phyloP scores from a whole-genome alignment of 1,140 invertebrate species.

The Coenobita brevimanus region DNA sequence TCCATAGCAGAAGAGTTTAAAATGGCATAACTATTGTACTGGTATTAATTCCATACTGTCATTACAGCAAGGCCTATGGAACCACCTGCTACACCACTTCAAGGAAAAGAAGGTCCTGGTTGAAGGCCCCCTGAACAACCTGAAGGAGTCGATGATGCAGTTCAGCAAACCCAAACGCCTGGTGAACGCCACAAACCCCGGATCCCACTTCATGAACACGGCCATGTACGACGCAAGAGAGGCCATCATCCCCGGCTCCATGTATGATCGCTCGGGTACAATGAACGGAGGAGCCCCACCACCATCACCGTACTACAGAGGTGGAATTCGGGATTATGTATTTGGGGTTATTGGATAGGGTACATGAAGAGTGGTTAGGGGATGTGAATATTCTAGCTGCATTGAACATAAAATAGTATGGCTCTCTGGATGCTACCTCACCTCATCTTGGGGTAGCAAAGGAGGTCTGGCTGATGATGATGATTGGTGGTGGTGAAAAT shows the following conservation, averaged over 20 bases:
- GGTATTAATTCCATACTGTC: conserved; percentile 53
- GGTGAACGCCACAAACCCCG: conserved; percentile 94
- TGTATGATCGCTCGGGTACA: conserved; percentile 83
- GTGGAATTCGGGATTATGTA: too few species aligned
- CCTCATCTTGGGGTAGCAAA: neutral
- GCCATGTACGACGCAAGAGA: conserved; percentile 93
- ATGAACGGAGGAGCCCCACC: conserved; percentile 73
- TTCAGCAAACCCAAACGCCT: conserved; percentile 98
- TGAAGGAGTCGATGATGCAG: conserved; percentile 97
- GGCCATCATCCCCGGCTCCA: conserved; percentile 86
- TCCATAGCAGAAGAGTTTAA: neutral
- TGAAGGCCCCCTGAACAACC: conserved; percentile 97
- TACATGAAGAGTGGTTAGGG: too few species aligned
- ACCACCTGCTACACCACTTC: conserved; percentile 97
- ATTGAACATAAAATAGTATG: too few species aligned
- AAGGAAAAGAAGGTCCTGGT: conserved; percentile 98
- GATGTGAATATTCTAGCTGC: too few species aligned
- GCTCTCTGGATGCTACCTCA: neutral
- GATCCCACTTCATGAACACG: conserved; percentile 97
- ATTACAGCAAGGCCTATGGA: conserved; percentile 93
- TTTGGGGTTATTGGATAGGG: too few species aligned
- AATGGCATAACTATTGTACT: neutral
- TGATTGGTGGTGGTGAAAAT: neutral
- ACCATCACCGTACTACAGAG: conserved; percentile 49
- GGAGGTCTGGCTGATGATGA: too few species aligned